phyloP scores from a whole-genome alignment of 2,888 invertebrate species.

The Eupithecia exiguata region DNA sequence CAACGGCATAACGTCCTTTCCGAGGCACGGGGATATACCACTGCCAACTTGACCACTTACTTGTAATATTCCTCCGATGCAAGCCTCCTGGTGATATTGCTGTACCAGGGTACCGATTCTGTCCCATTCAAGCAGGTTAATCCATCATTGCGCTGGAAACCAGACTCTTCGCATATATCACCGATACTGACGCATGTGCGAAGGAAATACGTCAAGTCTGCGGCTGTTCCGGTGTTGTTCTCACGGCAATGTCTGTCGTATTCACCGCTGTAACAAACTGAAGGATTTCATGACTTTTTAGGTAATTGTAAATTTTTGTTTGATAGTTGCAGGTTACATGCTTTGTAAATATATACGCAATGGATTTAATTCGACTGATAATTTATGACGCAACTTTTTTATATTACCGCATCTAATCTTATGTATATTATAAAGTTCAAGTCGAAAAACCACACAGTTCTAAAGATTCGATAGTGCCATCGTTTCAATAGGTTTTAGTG shows the following conservation, averaged over 20 bases:
- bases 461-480: too few relatives aligned
- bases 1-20: background rate
- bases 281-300: background rate
- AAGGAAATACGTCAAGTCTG: constrained; percentile 81
- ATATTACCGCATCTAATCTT: too few relatives aligned
- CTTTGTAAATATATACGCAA: background rate
- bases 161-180: constrained; percentile 75
- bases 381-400: too few relatives aligned
- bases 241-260: constrained; percentile 82
- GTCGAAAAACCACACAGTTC: too few relatives aligned
- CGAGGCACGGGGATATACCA: too few relatives aligned
- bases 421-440: too few relatives aligned
- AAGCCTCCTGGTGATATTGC: constrained; percentile 80
- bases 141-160: constrained; percentile 70
- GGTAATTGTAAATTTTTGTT: background rate
- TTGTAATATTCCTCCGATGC: constrained; percentile 88
- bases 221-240: constrained; percentile 60
- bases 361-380: too few relatives aligned
- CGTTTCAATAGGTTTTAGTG: too few relatives aligned
- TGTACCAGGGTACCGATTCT: constrained; percentile 73
- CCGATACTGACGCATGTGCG: constrained; percentile 77
- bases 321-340: background rate
- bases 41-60: constrained; percentile 68
- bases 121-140: constrained; percentile 72
- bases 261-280: constrained; percentile 87